Percentiles rank a stretch among this genome's conserved stretches.
These are phyloP conservation scores for Pseudanteris insignis DNA, from an alignment of 2,888 invertebrate genomes.

Conservation along the genomic window DNA sequence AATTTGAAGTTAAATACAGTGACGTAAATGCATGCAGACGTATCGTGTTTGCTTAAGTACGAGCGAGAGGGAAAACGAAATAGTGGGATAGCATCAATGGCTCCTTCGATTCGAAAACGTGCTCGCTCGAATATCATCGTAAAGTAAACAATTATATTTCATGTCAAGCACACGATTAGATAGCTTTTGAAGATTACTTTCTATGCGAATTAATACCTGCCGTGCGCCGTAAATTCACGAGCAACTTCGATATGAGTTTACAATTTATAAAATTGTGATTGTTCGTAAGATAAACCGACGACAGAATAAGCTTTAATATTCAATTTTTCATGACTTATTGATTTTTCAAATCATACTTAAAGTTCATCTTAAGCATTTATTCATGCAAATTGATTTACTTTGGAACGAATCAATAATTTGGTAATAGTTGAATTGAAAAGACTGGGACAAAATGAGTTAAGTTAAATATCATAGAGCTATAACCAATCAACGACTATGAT, in stretches of 20 bases:
- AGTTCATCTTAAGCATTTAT: no score
- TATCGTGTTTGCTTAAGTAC: neutral
- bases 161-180: slow-evolving; percentile 6
- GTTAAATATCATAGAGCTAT: no score
- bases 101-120: no score
- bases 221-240: neutral
- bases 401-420: no score
- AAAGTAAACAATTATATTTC: slow-evolving; percentile 19
- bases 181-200: slow-evolving; percentile 3
- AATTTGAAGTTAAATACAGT: slow-evolving; percentile 7
- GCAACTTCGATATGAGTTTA: neutral
- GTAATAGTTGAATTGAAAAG: no score
- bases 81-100: neutral
- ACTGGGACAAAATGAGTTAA: no score
- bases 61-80: neutral
- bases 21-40: neutral
- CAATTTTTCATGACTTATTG: no score
- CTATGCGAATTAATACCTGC: neutral
- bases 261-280: neutral
- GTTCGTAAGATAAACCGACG: neutral
- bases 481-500: no score
- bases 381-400: no score
- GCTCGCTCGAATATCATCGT: slow-evolving; percentile 4
- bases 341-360: no score
- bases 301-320: no score